phyloP scores from a whole-genome alignment of 2,888 invertebrate species.

The Diplazon laetatorius region DNA sequence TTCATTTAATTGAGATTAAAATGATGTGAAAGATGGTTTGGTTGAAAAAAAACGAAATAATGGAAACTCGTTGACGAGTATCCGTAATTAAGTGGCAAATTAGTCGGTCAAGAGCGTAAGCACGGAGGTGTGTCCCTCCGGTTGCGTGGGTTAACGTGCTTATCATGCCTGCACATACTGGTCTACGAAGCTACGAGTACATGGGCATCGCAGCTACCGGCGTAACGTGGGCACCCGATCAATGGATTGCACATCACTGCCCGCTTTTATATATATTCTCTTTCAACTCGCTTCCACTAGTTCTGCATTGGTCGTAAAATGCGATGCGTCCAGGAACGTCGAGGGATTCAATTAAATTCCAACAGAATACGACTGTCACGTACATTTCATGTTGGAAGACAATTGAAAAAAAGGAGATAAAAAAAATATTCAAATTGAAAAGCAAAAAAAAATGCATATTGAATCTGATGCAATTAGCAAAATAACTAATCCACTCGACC shows the following conservation, averaged over 20 bases:
- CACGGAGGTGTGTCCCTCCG: slow-evolving; percentile 27
- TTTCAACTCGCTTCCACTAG: neutral
- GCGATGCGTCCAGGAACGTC: neutral
- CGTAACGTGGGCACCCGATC: slow-evolving; percentile 2
- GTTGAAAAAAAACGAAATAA: too few relatives aligned
- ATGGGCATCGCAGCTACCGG: neutral
- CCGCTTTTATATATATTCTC: slow-evolving; percentile 6
- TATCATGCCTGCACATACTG: slow-evolving; percentile 11
- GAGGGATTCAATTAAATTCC: neutral
- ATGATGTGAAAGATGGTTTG: too few relatives aligned
- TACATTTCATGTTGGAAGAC: neutral
- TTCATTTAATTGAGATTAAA: too few relatives aligned
- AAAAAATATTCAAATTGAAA: slow-evolving; percentile 7
- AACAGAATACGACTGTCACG: neutral
- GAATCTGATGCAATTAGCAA: too few relatives aligned
- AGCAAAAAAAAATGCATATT: too few relatives aligned
- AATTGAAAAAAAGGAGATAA: too few relatives aligned
- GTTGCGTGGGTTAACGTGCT: slow-evolving; percentile 34
- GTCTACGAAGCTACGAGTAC: neutral
- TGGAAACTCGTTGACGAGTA: neutral
- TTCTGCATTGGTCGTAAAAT: neutral
- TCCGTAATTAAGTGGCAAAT: slow-evolving; percentile 36
- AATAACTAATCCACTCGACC: too few relatives aligned
- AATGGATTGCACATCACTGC: neutral
- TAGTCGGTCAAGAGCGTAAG: slow-evolving; percentile 42